Conservation (phyloP, 2,888 invertebrate species). For the Tetheella fluctuosa region DNA sequence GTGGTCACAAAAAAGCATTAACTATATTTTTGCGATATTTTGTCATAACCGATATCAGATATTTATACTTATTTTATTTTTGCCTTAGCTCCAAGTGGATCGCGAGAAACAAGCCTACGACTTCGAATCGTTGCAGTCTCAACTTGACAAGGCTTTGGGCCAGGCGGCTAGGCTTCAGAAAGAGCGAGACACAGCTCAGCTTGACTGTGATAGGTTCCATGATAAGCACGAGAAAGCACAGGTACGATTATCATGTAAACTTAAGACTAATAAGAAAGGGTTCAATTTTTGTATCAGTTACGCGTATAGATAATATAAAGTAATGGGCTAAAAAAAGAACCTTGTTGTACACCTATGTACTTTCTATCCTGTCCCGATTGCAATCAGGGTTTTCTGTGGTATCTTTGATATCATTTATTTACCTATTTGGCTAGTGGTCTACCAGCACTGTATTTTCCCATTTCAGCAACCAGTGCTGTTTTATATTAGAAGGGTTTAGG, state of each 20-base stretch:
- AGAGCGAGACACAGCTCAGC: constrained; percentile 92
- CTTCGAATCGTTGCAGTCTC: constrained; percentile 95
- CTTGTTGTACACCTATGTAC: no score
- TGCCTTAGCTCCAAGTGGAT: constrained; percentile 90
- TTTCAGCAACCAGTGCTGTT: not conserved
- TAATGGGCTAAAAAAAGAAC: no score
- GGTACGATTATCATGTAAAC: constrained; percentile 74
- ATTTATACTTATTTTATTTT: constrained; percentile 13
- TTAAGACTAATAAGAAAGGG: not conserved
- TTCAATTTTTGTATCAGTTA: no score
- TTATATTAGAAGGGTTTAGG: no score
- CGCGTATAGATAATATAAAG: not conserved
- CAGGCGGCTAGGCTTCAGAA: constrained; percentile 94
- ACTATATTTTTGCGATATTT: no score
- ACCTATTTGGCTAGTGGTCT: no score
- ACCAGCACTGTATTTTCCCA: no score
- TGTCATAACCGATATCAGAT: no score
- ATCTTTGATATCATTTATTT: no score
- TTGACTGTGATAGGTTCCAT: constrained; percentile 93
- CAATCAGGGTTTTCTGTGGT: no score
- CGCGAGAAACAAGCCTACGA: constrained; percentile 96
- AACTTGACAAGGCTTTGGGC: constrained; percentile 95
- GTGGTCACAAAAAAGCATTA: no score
- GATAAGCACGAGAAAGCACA: constrained; percentile 96
- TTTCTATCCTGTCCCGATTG: no score